Percentiles rank a stretch among this genome's conserved stretches.
phyloP scores from a whole-genome alignment of 1,140 invertebrate species.

The Macrobrachium nipponense region DNA sequence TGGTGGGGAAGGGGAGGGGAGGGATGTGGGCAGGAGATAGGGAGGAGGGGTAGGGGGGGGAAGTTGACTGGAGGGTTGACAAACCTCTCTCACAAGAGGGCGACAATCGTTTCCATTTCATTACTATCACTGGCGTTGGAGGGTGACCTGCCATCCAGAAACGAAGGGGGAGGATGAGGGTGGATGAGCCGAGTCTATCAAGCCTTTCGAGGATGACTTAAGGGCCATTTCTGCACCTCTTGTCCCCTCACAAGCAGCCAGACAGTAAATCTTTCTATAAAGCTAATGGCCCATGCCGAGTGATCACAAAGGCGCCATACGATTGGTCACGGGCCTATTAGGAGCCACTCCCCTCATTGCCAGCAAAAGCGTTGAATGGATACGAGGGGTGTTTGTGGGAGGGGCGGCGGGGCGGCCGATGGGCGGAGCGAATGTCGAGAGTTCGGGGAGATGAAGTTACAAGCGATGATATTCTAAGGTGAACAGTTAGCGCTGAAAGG shows the following conservation, averaged over 20 bases:
- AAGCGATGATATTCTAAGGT: conserved; percentile 41
- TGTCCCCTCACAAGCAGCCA: conserved; percentile 43
- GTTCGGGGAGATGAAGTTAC: conserved; percentile 32
- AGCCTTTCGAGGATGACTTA: conserved; percentile 31
- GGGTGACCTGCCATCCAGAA: conserved; percentile 35
- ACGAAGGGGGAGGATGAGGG: background rate
- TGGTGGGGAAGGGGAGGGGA: too few relatives aligned
- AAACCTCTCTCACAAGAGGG: conserved; percentile 6
- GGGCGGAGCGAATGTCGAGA: background rate
- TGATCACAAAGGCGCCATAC: conserved; percentile 29
- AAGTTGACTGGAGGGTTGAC: background rate
- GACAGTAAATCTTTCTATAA: conserved; percentile 56
- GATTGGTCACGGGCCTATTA: conserved; percentile 42
- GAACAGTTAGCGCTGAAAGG: conserved; percentile 44
- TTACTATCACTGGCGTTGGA: conserved; percentile 32
- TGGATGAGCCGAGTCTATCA: conserved; percentile 9
- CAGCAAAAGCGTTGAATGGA: background rate
- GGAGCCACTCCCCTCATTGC: conserved; percentile 28
- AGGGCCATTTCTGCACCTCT: conserved; percentile 27
- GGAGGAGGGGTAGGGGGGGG: background rate
- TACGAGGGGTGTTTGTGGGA: conserved; percentile 1
- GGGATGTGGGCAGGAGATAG: background rate
- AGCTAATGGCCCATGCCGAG: conserved; percentile 53
- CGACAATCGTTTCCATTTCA: conserved; percentile 53
- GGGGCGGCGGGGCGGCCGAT: conserved; percentile 15